Evolutionary conservation across 2,888 invertebrate species (phyloP).

Genomic region (Drosophila borborema): DNA sequence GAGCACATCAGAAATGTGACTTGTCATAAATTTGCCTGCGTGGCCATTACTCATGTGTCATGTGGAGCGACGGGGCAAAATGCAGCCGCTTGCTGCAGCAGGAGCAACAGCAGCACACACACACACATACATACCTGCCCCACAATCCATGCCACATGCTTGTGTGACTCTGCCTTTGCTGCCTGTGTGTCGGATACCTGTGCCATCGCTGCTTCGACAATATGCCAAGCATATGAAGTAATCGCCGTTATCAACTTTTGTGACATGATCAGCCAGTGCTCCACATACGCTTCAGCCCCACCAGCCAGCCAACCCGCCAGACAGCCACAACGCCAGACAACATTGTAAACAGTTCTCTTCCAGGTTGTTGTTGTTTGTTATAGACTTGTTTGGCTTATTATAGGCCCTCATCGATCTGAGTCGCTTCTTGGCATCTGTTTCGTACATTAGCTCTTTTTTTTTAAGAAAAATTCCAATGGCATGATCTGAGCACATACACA

Average conservation of each 20-base stretch:
- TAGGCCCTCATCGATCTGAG: conserved; percentile 60
- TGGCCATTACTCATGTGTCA: conserved; percentile 83
- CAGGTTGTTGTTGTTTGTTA: conserved; percentile 29
- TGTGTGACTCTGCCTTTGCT: conserved; percentile 8
- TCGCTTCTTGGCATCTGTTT: conserved; percentile 47
- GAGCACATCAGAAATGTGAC: conserved; percentile 83
- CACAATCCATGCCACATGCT: conserved; percentile 19
- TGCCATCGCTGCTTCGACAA: conserved; percentile 68
- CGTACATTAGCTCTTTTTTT: conserved; percentile 20
- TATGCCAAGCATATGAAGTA: conserved; percentile 82
- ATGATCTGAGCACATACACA: conserved; percentile 22
- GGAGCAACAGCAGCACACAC: conserved; percentile 16
- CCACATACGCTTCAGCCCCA: conserved; percentile 52
- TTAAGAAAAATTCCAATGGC: conserved; percentile 26
- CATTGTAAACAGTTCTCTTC: conserved; percentile 37
- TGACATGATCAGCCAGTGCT: conserved; percentile 78
- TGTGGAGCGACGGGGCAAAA: conserved; percentile 62
- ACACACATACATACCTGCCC: conserved; percentile 31
- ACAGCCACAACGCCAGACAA: conserved; percentile 1
- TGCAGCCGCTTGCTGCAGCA: conserved; percentile 54
- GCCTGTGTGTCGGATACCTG: conserved; percentile 38
- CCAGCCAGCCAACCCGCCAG: conserved; percentile 9
- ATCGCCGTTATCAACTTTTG: conserved; percentile 81
- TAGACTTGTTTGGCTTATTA: conserved; percentile 48
- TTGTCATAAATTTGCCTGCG: conserved; percentile 84